These are phyloP conservation scores for Micrasema minimum DNA, from an alignment of 1,140 invertebrate genomes.

Conservation along the genomic window DNA sequence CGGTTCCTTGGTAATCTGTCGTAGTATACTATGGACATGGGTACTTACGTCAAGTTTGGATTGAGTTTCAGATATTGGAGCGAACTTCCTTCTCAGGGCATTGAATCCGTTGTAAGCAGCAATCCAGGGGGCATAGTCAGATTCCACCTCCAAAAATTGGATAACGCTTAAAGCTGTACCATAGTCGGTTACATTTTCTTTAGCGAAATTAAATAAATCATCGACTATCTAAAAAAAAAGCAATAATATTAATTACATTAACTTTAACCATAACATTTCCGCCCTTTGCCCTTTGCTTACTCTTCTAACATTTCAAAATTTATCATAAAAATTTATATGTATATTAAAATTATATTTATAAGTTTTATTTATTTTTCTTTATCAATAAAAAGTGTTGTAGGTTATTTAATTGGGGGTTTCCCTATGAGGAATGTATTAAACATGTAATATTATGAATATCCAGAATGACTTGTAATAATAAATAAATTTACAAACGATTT, in stretches of 20 bases:
- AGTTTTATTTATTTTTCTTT: not conserved
- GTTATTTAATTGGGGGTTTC: not conserved
- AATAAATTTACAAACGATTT: no score
- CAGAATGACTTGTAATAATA: no score
- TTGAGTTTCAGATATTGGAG: constrained; percentile 55
- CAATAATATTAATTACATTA: not conserved
- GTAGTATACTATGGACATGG: no score
- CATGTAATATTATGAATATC: no score
- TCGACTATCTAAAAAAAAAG: constrained; percentile 72
- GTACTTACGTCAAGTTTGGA: constrained; percentile 38
- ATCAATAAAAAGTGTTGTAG: not conserved
- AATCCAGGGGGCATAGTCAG: constrained; percentile 75
- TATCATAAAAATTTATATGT: not conserved
- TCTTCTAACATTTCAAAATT: not conserved
- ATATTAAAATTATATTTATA: not conserved
- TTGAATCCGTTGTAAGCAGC: constrained; percentile 70
- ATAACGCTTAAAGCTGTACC: constrained; percentile 68
- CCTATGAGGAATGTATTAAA: no score
- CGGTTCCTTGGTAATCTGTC: no score
- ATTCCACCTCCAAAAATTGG: constrained; percentile 73
- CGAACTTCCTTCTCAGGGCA: constrained; percentile 57
- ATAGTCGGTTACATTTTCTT: constrained; percentile 64
- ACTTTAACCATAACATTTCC: not conserved
- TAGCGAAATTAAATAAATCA: constrained; percentile 76
- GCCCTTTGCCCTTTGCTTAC: not conserved